phyloP scores from a whole-genome alignment of 2,888 invertebrate species.

The Smittia sp. region DNA sequence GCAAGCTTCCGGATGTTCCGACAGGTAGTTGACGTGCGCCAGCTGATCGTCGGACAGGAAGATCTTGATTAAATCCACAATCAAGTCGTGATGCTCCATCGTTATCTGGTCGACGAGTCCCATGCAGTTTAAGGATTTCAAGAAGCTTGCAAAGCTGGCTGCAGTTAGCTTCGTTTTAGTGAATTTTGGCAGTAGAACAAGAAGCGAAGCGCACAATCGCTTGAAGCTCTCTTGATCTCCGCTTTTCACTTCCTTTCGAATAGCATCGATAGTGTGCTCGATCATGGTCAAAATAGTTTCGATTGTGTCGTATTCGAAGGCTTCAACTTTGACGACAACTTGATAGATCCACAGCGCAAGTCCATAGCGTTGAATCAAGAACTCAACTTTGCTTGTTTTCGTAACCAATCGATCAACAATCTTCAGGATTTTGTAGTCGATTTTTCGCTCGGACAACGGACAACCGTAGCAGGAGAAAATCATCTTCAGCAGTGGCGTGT shows the following conservation, averaged over 20 bases:
- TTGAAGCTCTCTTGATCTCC: neutral
- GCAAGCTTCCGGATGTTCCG: neutral
- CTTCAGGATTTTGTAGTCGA: constrained; percentile 65
- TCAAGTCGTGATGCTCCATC: neutral
- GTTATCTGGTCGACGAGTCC: neutral
- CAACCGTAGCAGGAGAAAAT: constrained; percentile 69
- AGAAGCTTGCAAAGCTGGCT: neutral
- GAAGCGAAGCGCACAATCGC: neutral
- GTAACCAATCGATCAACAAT: constrained; percentile 63
- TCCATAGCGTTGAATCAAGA: constrained; percentile 64
- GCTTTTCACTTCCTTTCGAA: neutral
- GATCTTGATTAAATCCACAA: neutral
- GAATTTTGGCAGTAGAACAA: constrained; percentile 6
- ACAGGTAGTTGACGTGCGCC: neutral
- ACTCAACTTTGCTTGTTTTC: constrained; percentile 59
- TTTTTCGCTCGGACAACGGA: constrained; percentile 60
- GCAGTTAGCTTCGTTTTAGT: constrained; percentile 19
- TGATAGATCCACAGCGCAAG: constrained; percentile 67
- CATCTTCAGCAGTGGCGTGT: constrained; percentile 73
- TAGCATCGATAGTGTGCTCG: neutral
- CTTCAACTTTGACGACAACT: constrained; percentile 50
- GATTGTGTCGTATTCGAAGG: constrained; percentile 52
- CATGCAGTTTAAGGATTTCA: neutral
- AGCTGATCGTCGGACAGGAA: neutral
- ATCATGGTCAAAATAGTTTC: constrained; percentile 48